Base-by-base conservation (phyloP, 1,140 invertebrate genomes). In the Maconellicoccus hirsutus region DNA sequence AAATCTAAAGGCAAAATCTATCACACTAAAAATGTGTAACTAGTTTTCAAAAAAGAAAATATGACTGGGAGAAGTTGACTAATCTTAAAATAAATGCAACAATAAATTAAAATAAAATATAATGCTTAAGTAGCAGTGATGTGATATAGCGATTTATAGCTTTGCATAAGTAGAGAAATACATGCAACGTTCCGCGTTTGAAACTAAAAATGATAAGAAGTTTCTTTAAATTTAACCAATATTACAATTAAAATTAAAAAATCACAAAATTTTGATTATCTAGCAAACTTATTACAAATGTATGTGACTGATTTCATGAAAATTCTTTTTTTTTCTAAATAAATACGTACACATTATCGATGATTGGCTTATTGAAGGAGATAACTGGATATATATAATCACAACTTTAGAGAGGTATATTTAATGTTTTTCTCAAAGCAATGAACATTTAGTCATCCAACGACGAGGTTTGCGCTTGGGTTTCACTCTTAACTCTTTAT, bases 401-500 rank as follows among this genome's bases (percentile, higher is more conserved):
- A 52, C 42, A 52, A 8, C 42, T 52, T 52, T 16, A 19, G 2
- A 52, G n/a, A 14, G n/a, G 10, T 52, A 52, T 52, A 6, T 52
- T 16, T 14, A 16, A 52, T 3, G 42, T 14, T 52, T 16, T 3
- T 52, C n/a, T 38, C 69, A 10, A 70, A 33, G 7, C 69, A 66
- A 66, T 66, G 61, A 66, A 16, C 61, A 66, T 25, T 19, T 10
- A 1, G 10, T 4, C 2, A 66, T 6, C 25, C 22, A 66, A 23
- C 21, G 10, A 66, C 10, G 61, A 6, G 2, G 10, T 23, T 66
- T 66, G 25, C 21, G 61, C 25, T 16, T 23, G 2, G 61, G 61
- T 66, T 66, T 66, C 61, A 23, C 12, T 66, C 22, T 66, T 16
- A 25, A 66, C 25, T 66, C 61, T 66, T 66, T 66, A 25, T 66